Conservation (phyloP, 2,888 invertebrate species). For the Glaucopsyche alexis region DNA sequence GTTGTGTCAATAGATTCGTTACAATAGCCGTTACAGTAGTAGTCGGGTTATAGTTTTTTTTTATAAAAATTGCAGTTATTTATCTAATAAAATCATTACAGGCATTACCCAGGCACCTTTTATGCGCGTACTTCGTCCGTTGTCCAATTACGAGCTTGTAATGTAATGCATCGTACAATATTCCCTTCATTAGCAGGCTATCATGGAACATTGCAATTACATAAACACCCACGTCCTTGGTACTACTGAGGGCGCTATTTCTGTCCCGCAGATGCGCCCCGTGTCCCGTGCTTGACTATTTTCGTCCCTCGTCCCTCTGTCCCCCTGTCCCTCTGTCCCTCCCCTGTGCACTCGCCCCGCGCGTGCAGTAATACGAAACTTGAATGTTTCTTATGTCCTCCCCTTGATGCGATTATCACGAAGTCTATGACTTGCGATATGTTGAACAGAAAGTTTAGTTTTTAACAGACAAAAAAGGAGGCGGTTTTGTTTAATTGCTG, state of each 20-base stretch:
- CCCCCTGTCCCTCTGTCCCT: constrained; percentile 44
- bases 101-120: no score
- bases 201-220: constrained; percentile 36
- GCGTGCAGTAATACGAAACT: constrained; percentile 46
- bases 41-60: no score
- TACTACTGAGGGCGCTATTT: constrained; percentile 77
- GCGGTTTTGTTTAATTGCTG: no score
- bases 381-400: constrained; percentile 1
- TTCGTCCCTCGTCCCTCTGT: constrained; percentile 54
- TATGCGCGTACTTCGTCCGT: no score
- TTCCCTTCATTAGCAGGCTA: constrained; percentile 17
- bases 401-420: not conserved
- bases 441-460: not conserved
- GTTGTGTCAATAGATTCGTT: no score
- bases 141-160: no score
- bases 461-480: no score
- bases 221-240: constrained; percentile 73
- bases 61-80: no score
- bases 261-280: constrained; percentile 67
- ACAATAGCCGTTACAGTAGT: no score
- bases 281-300: constrained; percentile 71
- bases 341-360: constrained; percentile 41
- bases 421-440: not conserved
- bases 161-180: not conserved
- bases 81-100: no score